Evolutionary conservation across 2,797 vertebrate species (phyloP), one percentile per base, ranked within the genome.

Genomic region (Hipposideros larvatus): DNA sequence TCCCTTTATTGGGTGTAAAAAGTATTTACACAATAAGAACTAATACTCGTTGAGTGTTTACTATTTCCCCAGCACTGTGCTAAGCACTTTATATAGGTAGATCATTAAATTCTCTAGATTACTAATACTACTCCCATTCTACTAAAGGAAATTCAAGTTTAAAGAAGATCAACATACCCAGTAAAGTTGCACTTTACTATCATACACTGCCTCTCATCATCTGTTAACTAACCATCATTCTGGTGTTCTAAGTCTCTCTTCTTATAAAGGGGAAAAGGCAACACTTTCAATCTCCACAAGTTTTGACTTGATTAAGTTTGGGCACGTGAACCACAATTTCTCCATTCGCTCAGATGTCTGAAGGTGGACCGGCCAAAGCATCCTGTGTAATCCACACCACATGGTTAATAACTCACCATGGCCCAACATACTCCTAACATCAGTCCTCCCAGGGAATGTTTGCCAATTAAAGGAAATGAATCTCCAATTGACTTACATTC

Each of bases 281-380:
- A 91, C 70, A 11, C 53, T 89, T 94, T 96, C 83, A 34, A 89
- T 92, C 83, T 91, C 78, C 48, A 48, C 10, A 71, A 95, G 65
- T 92, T 96, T 87, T 90, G 77, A 84, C 34, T 73, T 63, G 66
- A 91, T 82, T 94, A 77, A 84, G 48, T 75, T 46, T 78, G 90
- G 41, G 77, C 65, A 92, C 43, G 93, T 26, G 79, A 79, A 84
- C 65, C 16, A 57, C 66, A 90, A 95, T 77, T 74, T 74, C 71
- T 79, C 90, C 66, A 91, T 91, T 94, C 89, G 41, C 48, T 91
- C 66, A 75, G 48, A 87, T 57, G 41, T 80, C 71, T 93, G n/a
- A 87, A 74, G 55, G 68, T 43, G 83, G 51, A 91, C 79, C 73
- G 37, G 65, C 55, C 61, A 74, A 94, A 89, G 59, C n/a, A 31